Percentiles rank a stretch among this genome's conserved stretches.
Evolutionary conservation across 1,140 invertebrate species (phyloP).

Genomic region (Atta cephalotes): DNA sequence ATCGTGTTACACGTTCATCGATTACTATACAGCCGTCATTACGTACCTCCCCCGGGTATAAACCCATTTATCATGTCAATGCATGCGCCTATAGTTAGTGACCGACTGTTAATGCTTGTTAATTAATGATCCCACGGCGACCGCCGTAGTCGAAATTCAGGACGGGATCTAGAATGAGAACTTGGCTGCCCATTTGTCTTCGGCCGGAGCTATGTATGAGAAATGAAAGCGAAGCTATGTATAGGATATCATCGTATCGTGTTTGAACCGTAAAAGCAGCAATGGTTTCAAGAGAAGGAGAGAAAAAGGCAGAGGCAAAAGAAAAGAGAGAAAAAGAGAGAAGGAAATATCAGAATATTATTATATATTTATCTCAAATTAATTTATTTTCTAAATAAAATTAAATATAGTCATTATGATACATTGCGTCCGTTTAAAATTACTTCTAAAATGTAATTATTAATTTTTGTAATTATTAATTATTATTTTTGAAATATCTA

Average conservation of each 20-base stretch:
- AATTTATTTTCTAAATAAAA: background rate
- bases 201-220: background rate
- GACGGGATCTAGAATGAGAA: constrained; percentile 35
- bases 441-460: background rate
- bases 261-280: background rate
- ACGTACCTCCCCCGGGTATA: constrained; percentile 29
- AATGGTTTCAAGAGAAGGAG: background rate
- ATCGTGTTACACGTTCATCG: constrained; percentile 44
- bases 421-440: background rate
- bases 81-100: constrained; percentile 38
- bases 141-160: constrained; percentile 50
- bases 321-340: background rate
- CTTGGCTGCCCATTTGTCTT: constrained; percentile 43
- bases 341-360: background rate
- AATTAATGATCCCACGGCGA: constrained; percentile 53
- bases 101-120: constrained; percentile 49
- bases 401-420: background rate
- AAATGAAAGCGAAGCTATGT: constrained; percentile 4
- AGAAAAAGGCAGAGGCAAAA: background rate
- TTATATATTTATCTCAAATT: background rate
- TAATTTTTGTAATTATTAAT: background rate
- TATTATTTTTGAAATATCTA: background rate
- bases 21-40: constrained; percentile 44
- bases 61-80: constrained; percentile 47
- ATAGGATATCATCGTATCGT: constrained; percentile 27